These are phyloP conservation scores for Orussus abietinus DNA, from an alignment of 1,140 invertebrate species.

Conservation along the genomic window DNA sequence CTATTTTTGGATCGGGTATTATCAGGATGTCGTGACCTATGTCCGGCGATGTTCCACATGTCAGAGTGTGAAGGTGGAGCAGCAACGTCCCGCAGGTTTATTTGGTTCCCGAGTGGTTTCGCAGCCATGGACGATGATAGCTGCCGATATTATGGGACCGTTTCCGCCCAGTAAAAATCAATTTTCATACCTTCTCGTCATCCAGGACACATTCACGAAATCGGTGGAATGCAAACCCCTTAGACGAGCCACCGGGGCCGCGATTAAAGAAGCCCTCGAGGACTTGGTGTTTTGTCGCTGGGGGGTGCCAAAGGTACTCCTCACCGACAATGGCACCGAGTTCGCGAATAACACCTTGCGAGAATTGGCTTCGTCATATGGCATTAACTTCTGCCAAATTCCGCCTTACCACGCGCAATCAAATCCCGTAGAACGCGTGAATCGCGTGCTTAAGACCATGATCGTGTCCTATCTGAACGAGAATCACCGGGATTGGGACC, in stretches of 20 bases:
- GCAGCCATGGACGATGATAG: too few species aligned
- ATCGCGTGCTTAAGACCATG: constrained; percentile 36
- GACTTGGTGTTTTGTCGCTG: constrained; percentile 30
- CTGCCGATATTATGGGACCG: too few species aligned
- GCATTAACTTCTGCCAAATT: constrained; percentile 24
- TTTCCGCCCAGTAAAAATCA: too few species aligned
- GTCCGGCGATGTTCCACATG: too few species aligned
- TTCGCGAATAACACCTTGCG: constrained; percentile 31
- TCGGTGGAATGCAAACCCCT: constrained; percentile 39
- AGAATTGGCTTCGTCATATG: constrained; percentile 19
- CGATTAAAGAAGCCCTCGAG: constrained; percentile 24
- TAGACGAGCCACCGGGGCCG: constrained; percentile 28
- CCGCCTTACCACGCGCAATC: constrained; percentile 40
- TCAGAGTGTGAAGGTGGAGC: too few species aligned
- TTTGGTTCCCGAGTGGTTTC: too few species aligned
- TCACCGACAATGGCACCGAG: constrained; percentile 47
- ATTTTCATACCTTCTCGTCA: too few species aligned
- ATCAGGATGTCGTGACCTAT: too few species aligned
- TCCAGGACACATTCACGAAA: constrained; percentile 21
- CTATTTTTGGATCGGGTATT: too few species aligned
- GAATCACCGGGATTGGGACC: constrained; percentile 32
- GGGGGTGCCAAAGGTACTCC: constrained; percentile 32
- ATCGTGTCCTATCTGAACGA: constrained; percentile 29
- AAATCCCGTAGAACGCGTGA: constrained; percentile 41
- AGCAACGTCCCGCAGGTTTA: too few species aligned